These are phyloP conservation scores for Ditylenchus dipsaci DNA, from an alignment of 1,140 invertebrate genomes.

Conservation along the genomic window DNA sequence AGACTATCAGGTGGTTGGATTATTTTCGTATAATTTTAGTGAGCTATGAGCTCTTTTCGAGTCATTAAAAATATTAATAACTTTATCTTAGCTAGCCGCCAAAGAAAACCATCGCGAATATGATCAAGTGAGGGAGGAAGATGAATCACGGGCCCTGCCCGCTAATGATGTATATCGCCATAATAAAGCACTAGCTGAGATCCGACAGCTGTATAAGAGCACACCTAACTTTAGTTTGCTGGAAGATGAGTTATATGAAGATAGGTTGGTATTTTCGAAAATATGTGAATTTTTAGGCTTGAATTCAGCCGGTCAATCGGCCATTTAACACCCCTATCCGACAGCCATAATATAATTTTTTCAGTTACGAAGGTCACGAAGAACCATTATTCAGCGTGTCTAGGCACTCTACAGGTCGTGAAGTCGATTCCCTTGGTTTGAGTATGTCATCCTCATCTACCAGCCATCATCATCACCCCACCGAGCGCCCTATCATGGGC, in stretches of 20 bases:
- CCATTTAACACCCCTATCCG: no score
- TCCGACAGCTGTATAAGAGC: conserved; percentile 7
- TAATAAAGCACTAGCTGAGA: conserved; percentile 1
- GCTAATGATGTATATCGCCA: conserved; percentile 1
- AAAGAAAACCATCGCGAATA: no score
- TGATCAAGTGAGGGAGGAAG: no score
- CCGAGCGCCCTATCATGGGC: not conserved
- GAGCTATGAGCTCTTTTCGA: not conserved
- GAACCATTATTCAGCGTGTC: not conserved
- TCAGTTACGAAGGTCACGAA: no score
- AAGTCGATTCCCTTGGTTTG: not conserved
- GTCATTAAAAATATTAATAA: not conserved
- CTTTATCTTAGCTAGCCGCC: not conserved
- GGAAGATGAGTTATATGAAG: not conserved
- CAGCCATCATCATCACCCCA: not conserved
- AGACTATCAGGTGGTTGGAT: not conserved
- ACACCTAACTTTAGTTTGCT: conserved; percentile 6
- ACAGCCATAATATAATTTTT: no score
- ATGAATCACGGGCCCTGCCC: not conserved
- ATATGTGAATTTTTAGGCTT: no score
- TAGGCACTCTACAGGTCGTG: not conserved
- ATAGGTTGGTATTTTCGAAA: not conserved
- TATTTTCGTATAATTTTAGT: not conserved
- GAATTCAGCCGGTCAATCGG: no score
- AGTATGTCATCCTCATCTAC: not conserved